Percentiles rank a stretch among this genome's conserved stretches.
phyloP scores from a whole-genome alignment of 2,888 invertebrate species.

The Ellobium chinense region DNA sequence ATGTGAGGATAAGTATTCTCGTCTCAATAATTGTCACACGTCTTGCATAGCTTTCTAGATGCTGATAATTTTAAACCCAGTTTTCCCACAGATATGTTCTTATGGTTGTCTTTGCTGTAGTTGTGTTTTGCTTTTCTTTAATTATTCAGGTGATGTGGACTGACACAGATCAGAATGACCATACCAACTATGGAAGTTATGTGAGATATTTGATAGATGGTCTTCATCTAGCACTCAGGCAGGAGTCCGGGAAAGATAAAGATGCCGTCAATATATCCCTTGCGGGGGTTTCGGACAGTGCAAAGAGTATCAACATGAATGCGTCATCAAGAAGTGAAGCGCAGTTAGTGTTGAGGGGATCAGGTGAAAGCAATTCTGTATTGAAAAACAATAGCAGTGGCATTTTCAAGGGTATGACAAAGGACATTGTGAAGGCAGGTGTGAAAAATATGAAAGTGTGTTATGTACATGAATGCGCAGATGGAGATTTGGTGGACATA shows the following conservation, averaged over 20 bases:
- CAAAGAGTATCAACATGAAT: too few species aligned
- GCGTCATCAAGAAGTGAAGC: too few species aligned
- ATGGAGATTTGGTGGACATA: constrained; percentile 64
- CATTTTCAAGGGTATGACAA: neutral
- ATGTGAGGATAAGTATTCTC: too few species aligned
- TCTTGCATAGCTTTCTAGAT: too few species aligned
- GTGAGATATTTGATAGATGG: constrained; percentile 59
- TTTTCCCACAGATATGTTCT: too few species aligned
- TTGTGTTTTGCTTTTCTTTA: neutral
- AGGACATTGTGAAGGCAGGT: constrained; percentile 56
- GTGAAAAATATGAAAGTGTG: constrained; percentile 61
- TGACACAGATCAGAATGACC: constrained; percentile 62
- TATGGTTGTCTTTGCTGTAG: too few species aligned
- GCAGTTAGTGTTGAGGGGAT: too few species aligned
- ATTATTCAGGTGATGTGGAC: constrained; percentile 55
- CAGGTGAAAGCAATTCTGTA: too few species aligned
- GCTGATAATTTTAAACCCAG: too few species aligned
- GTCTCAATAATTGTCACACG: too few species aligned
- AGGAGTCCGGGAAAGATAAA: neutral
- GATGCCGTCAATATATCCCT: too few species aligned
- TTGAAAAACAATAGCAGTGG: neutral
- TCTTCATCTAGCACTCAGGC: constrained; percentile 51
- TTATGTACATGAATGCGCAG: constrained; percentile 67
- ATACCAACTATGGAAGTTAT: constrained; percentile 64
- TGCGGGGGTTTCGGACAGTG: neutral